phyloP scores from a whole-genome alignment of 2,888 invertebrate genomes.

The Eudiplozoon nipponicum region DNA sequence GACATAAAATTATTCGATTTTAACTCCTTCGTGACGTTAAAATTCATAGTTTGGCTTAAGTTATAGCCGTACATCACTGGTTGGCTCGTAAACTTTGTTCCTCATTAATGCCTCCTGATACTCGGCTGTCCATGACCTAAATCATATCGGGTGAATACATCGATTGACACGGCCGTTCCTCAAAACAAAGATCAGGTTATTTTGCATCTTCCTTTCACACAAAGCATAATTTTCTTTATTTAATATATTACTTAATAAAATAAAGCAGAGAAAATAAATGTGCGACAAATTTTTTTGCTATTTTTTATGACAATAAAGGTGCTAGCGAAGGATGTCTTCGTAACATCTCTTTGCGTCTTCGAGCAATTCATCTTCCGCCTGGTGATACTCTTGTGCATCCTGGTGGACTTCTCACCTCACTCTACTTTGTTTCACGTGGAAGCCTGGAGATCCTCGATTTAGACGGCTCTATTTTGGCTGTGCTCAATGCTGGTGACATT shows the following conservation, averaged over 20 bases:
- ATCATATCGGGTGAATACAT: no score
- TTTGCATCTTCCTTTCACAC: no score
- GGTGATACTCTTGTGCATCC: not conserved
- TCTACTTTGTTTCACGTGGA: not conserved
- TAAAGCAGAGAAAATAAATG: not conserved
- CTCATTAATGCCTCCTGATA: no score
- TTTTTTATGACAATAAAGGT: not conserved
- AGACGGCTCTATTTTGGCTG: not conserved
- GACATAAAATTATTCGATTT: no score
- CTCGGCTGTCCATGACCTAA: no score
- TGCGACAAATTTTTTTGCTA: not conserved
- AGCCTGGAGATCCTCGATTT: not conserved
- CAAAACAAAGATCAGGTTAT: no score
- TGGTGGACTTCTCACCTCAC: not conserved
- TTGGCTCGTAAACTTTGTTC: no score
- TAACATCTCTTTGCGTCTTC: not conserved
- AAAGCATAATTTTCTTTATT: not conserved
- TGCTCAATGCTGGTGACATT: not conserved
- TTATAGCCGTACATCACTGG: no score
- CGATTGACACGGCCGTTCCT: no score
- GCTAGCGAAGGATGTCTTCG: constrained; percentile 1
- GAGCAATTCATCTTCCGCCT: constrained; percentile 1
- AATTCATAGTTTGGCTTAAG: no score
- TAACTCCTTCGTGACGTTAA: no score
- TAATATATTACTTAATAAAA: not conserved